phyloP scores from a whole-genome alignment of 2,113 vertebrate genomes.

The Rafetus swinhoei region DNA sequence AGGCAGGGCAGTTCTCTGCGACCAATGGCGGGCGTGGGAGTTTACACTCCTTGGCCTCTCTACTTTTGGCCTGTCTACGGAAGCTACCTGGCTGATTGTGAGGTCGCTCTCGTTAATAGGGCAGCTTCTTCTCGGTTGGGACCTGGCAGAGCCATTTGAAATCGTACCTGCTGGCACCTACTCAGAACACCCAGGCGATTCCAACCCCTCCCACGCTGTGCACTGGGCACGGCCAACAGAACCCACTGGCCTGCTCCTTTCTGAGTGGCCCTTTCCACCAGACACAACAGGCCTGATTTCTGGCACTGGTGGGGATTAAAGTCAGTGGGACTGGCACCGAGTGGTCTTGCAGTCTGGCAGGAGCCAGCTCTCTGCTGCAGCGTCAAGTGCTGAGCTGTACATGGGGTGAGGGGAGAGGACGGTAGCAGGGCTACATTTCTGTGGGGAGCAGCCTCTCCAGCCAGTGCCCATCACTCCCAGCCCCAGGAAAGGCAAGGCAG shows the following conservation, averaged over 20 bases:
- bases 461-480: not conserved
- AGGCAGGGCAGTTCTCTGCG: not conserved
- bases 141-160: not conserved
- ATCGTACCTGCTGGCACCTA: not conserved
- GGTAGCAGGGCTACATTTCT: not conserved
- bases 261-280: rapidly evolving
- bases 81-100: not conserved
- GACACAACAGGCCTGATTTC: not conserved
- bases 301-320: not conserved
- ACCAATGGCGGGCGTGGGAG: not conserved
- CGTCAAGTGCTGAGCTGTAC: not conserved
- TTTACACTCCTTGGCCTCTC: not conserved
- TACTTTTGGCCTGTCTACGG: not conserved
- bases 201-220: not conserved
- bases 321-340: rapidly evolving
- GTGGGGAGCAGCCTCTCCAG: not conserved
- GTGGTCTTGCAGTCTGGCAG: not conserved
- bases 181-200: not conserved
- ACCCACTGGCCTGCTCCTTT: not conserved
- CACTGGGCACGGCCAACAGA: not conserved
- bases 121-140: not conserved
- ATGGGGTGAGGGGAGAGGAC: not conserved
- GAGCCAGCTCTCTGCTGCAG: not conserved
- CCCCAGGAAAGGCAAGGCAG: not conserved
- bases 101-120: not conserved